These are phyloP conservation scores for Psilanteris sp. DNA, from an alignment of 1,140 invertebrate genomes.

Conservation along the genomic window DNA sequence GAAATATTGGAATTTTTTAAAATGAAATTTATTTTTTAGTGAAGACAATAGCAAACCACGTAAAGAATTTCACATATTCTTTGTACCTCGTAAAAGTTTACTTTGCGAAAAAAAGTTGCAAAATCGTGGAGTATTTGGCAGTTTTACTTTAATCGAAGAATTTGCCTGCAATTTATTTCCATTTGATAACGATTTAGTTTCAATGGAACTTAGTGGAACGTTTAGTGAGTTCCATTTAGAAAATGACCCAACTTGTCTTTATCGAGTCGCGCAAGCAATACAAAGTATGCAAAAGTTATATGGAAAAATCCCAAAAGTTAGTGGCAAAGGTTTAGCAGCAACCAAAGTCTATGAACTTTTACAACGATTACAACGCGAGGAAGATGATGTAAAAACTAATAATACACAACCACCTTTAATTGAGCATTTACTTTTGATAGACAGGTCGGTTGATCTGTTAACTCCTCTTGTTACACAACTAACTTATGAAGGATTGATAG, in stretches of 20 bases:
- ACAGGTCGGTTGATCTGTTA: conserved; percentile 94
- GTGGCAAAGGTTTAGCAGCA: conserved; percentile 93
- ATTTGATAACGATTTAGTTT: conserved; percentile 94
- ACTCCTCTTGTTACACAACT: conserved; percentile 96
- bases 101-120: conserved; percentile 91
- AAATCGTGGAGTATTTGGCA: conserved; percentile 89
- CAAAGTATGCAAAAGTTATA: conserved; percentile 92
- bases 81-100: conserved; percentile 92
- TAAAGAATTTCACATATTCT: conserved; percentile 89
- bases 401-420: conserved; percentile 81
- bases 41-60: conserved; percentile 68
- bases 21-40: conserved; percentile 25
- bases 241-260: conserved; percentile 92
- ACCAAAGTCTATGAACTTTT: conserved; percentile 94
- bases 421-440: conserved; percentile 93
- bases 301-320: conserved; percentile 93
- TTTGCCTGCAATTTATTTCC: conserved; percentile 93
- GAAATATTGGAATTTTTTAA: no score
- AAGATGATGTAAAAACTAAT: conserved; percentile 78
- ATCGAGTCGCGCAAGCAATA: conserved; percentile 92
- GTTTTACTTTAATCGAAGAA: conserved; percentile 90
- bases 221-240: conserved; percentile 92
- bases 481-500: conserved; percentile 98
- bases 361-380: conserved; percentile 87
- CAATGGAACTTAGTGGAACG: conserved; percentile 91